Percentiles rank a stretch among this genome's conserved stretches.
phyloP scores from a whole-genome alignment of 2,113 vertebrate species.

The Leucosticte australis region DNA sequence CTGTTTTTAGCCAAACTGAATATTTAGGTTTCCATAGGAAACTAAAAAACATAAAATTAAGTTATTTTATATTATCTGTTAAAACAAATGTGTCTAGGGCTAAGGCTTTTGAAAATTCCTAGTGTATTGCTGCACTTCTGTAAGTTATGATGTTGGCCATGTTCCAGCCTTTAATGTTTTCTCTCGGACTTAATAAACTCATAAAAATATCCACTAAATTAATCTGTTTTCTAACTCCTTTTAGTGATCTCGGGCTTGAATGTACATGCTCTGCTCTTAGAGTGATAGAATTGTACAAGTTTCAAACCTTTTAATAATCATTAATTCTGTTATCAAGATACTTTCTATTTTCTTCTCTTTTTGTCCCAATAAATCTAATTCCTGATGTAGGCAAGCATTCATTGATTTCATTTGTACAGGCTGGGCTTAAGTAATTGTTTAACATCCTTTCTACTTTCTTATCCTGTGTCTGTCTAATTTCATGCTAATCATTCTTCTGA shows the following conservation, averaged over 20 bases:
- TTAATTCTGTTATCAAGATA: slow-evolving; percentile 38
- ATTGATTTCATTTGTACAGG: slow-evolving; percentile 71
- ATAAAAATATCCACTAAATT: slow-evolving; percentile 5
- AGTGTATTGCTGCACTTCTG: not conserved
- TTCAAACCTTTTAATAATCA: slow-evolving; percentile 41
- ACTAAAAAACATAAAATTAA: not conserved
- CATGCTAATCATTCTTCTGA: slow-evolving; percentile 5
- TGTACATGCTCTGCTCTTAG: not conserved
- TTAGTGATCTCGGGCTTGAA: not conserved
- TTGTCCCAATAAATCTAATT: slow-evolving; percentile 60
- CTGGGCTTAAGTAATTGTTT: slow-evolving; percentile 45
- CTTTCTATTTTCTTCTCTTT: slow-evolving; percentile 59
- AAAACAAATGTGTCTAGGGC: not conserved
- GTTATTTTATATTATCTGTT: not conserved
- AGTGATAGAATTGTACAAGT: not conserved
- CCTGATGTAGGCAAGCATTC: slow-evolving; percentile 59
- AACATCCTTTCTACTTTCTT: slow-evolving; percentile 50
- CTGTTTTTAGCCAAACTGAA: not conserved
- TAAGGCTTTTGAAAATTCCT: not conserved
- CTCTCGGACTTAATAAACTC: slow-evolving; percentile 23
- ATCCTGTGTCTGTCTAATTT: slow-evolving; percentile 26
- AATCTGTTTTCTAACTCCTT: slow-evolving; percentile 9
- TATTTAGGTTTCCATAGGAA: not conserved
- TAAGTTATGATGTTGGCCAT: not conserved
- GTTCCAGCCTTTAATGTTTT: not conserved